These are phyloP conservation scores for Caretta caretta DNA, from an alignment of 2,113 vertebrate species.

Conservation along the genomic window DNA sequence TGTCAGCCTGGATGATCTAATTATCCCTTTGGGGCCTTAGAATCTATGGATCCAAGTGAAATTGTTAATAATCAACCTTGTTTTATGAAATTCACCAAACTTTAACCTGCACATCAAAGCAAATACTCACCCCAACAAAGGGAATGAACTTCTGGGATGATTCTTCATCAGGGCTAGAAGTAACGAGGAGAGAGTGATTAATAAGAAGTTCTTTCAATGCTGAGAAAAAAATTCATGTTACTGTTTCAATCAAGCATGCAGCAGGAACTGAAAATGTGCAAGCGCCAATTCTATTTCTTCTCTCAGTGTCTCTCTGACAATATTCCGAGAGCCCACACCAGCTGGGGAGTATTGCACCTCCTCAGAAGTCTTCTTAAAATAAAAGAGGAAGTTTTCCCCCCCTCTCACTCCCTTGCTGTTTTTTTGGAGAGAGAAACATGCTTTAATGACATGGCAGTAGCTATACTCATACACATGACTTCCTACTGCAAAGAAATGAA, in stretches of 20 bases:
- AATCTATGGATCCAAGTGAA: background rate
- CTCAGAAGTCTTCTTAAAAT: background rate
- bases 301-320: conserved; percentile 42
- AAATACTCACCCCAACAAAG: conserved; percentile 91
- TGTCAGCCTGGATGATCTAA: background rate
- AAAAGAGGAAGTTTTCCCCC: background rate
- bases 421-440: conserved; percentile 56
- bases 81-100: background rate
- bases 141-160: conserved; percentile 99
- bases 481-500: conserved; percentile 26
- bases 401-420: background rate
- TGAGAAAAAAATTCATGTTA: background rate
- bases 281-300: conserved; percentile 36
- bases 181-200: conserved; percentile 59
- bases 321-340: background rate
- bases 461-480: conserved; percentile 1
- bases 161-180: conserved; percentile 92
- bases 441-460: conserved; percentile 49
- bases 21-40: background rate
- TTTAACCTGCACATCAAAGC: rapidly evolving
- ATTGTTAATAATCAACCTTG: background rate
- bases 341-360: background rate
- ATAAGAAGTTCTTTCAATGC: background rate
- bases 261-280: conserved; percentile 63
- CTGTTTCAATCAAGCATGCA: conserved; percentile 69